Base-by-base conservation (phyloP, 2,113 vertebrate species). In the Cricetomys ansorgei region DNA sequence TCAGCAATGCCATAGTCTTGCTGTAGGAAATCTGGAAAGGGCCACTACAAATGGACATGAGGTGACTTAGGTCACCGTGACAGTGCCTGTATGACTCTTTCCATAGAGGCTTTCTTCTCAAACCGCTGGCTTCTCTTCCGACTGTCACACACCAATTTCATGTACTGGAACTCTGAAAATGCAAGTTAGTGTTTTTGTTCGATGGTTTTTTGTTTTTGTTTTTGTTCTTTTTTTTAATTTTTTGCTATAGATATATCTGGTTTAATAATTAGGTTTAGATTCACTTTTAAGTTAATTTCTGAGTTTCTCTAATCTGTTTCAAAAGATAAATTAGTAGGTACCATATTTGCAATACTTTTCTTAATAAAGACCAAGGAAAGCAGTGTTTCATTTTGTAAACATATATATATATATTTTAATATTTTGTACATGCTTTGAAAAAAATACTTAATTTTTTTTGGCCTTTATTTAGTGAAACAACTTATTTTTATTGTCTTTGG, bases 401-500 rank as follows among this genome's bases (percentile, higher is more conserved):
- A 70, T 10, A 64, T 34, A n/a, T n/a, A n/a, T n/a, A n/a, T n/a
- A n/a, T n/a, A n/a, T n/a, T n/a, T n/a, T n/a, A n/a, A n/a, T n/a
- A n/a, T n/a, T n/a, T n/a, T n/a, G n/a, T n/a, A n/a, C n/a, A n/a
- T n/a, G n/a, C n/a, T n/a, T n/a, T n/a, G n/a, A 40, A 37, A 64
- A 57, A 88, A 45, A 48, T 64, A 43, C 53, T 91, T n/a, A 45
- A 55, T 91, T 96, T 97, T 76, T 53, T 48, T 6, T 88, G 34
- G 59, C 59, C 89, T 89, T 97, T 94, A 76, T 95, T 86, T 94
- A 96, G 86, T 96, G 62, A 92, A 92, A 43, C 69, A 90, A 67
- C 31, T 89, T 62, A 59, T 69, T 96, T 86, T 94, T 72, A 80
- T 87, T 97, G 27, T 84, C 88, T 95, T 96, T 96, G 72, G 84